A percentile compares a stretch with the other conserved stretches of the same genome.
Evolutionary conservation across 2,888 invertebrate genomes (phyloP).

Genomic region (Cerceris rybyensis): DNA sequence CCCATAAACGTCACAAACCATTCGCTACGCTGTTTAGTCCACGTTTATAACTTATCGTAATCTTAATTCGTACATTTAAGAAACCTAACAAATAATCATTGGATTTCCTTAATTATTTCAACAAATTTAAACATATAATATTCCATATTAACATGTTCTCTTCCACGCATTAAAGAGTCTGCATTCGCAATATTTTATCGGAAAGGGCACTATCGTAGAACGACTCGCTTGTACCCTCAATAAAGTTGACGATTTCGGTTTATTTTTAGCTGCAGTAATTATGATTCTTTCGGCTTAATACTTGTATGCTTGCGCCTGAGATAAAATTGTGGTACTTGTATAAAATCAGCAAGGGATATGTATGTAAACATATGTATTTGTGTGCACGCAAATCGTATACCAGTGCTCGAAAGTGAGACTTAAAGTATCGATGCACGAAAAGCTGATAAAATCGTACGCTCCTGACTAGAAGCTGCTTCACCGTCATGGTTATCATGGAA

Average conservation of each 20-base stretch:
- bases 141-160: slow-evolving; percentile 39
- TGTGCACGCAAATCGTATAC: slow-evolving; percentile 13
- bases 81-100: slow-evolving; percentile 1
- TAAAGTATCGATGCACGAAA: slow-evolving; percentile 33
- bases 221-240: slow-evolving; percentile 4
- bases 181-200: background rate
- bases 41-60: too few relatives aligned
- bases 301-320: background rate
- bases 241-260: slow-evolving; percentile 1
- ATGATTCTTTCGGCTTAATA: background rate
- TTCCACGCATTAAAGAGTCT: slow-evolving; percentile 4
- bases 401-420: background rate
- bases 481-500: slow-evolving; percentile 3
- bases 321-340: slow-evolving; percentile 3
- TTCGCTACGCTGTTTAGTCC: background rate
- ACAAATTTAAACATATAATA: background rate
- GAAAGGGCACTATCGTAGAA: background rate
- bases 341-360: slow-evolving; percentile 13
- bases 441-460: slow-evolving; percentile 21
- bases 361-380: slow-evolving; percentile 4
- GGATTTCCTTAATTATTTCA: background rate
- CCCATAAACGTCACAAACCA: slow-evolving; percentile 6
- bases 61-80: too few relatives aligned
- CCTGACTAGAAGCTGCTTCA: slow-evolving; percentile 30
- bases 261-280: background rate